Evolutionary conservation across 2,797 vertebrate species (phyloP).

Genomic region (Rhinatrema bivittatum): DNA sequence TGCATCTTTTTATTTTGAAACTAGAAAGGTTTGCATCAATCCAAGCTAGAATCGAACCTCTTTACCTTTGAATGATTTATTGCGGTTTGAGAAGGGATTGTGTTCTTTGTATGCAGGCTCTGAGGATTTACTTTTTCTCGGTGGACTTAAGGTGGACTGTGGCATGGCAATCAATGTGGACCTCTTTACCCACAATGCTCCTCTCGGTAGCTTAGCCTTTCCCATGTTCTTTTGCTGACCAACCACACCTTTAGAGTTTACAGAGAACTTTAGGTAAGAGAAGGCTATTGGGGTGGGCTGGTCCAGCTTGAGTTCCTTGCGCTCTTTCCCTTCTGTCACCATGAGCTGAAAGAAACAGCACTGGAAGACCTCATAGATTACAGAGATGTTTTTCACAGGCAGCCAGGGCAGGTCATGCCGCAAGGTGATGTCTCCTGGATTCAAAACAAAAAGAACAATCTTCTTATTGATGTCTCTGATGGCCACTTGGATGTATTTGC

Average conservation of each 20-base stretch:
- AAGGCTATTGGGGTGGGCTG: constrained; percentile 43
- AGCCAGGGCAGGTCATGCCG: constrained; percentile 43
- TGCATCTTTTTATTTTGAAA: too few species aligned
- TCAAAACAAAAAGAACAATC: constrained; percentile 38
- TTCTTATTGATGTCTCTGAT: constrained; percentile 34
- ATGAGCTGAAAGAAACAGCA: constrained; percentile 31
- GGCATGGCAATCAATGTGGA: too few species aligned
- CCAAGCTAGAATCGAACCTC: too few species aligned
- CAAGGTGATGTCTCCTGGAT: constrained; percentile 34
- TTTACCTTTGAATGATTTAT: too few species aligned
- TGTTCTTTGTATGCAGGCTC: too few species aligned
- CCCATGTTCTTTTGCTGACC: constrained; percentile 34
- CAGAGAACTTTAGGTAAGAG: constrained; percentile 45
- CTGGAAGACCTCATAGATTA: constrained; percentile 47
- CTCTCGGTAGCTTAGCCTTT: constrained; percentile 22
- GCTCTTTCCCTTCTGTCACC: constrained; percentile 3
- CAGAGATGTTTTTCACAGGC: constrained; percentile 37
- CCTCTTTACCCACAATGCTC: constrained; percentile 38
- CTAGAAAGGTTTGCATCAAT: too few species aligned
- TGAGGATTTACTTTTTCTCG: too few species aligned
- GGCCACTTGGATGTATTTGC: constrained; percentile 30
- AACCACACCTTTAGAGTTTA: constrained; percentile 35
- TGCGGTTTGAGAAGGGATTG: too few species aligned
- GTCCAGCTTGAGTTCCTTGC: constrained; percentile 23
- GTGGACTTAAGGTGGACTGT: too few species aligned